A percentile compares a stretch with the other conserved stretches of the same genome.
Conservation (phyloP, 2,888 invertebrate species). For the Drosophila fungiperda region DNA sequence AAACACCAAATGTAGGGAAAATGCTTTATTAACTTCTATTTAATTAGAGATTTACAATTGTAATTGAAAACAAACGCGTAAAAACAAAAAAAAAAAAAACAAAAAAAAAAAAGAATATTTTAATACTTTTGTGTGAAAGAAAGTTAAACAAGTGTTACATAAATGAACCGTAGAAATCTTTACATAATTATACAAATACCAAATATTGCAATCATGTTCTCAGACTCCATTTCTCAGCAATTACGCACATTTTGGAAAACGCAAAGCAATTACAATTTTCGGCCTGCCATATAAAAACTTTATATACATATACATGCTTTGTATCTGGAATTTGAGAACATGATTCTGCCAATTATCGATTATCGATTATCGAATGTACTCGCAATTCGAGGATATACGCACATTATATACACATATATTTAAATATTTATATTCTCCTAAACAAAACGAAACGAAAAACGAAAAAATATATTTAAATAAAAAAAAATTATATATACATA, state of each 20-base stretch:
- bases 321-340: slow-evolving; percentile 19
- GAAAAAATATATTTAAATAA: neutral
- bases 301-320: slow-evolving; percentile 1
- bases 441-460: neutral
- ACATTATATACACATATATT: neutral
- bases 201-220: slow-evolving; percentile 13
- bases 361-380: slow-evolving; percentile 5
- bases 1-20: slow-evolving; percentile 55
- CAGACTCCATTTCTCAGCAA: slow-evolving; percentile 6
- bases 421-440: neutral
- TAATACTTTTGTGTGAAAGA: slow-evolving; percentile 5
- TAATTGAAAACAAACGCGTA: slow-evolving; percentile 14
- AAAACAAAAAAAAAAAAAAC: neutral
- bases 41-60: slow-evolving; percentile 36
- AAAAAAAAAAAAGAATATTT: neutral
- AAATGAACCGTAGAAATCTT: neutral
- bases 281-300: slow-evolving; percentile 12
- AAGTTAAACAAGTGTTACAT: slow-evolving; percentile 14
- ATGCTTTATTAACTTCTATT: slow-evolving; percentile 42
- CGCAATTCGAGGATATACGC: neutral
- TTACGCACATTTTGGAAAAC: slow-evolving; percentile 10
- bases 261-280: slow-evolving; percentile 9
- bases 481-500: neutral
- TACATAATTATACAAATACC: neutral
- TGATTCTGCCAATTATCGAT: slow-evolving; percentile 33